Evolutionary conservation across 1,140 invertebrate genomes (phyloP), one percentile per base, ranked within the genome.

Genomic region (Archegozetes longisetosus): DNA sequence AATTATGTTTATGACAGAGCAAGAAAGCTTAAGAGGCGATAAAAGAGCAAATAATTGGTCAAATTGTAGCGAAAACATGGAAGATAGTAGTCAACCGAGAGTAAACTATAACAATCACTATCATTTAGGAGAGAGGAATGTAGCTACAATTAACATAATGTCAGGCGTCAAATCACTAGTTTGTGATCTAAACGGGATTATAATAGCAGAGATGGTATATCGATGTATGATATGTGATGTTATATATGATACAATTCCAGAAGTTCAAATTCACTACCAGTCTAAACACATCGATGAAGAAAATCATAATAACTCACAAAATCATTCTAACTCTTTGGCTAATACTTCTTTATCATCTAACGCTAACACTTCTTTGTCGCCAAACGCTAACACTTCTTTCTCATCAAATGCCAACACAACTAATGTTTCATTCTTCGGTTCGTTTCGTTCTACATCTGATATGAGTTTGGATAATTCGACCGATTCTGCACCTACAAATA

Each of bases 151-250:
- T 40, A 40, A 40, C 32, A 40, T 40, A 40, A 40, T 40, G 32
- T 40, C 32, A 40, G 28, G 28, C 20, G n/a, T 58, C 17, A 26
- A 57, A 22, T 63, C 61, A 26, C 22, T 64, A n/a, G 28, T 64
- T 9, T 64, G 62, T 48, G 60, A 64, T 25, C 24, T 29, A 6
- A 64, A 58, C 47, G 62, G 62, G 13, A 64, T 64, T 23, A 62
- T 64, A 6, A 55, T 64, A 20, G 62, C 62, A 20, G 62, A 64
- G 47, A 62, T 61, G 46, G 62, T 64, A 40, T 64, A 64, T 32
- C 54, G 62, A 29, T 64, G 62, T 29, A 62, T 64, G 60, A 53
- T 64, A 22, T 64, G 62, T 47, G 51, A 49, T 4, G 29, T 40
- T 14, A 48, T 64, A 17, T 47, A 25, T 24, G 62, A 64, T 22